phyloP scores from a whole-genome alignment of 2,797 vertebrate species.

The Avahi laniger region DNA sequence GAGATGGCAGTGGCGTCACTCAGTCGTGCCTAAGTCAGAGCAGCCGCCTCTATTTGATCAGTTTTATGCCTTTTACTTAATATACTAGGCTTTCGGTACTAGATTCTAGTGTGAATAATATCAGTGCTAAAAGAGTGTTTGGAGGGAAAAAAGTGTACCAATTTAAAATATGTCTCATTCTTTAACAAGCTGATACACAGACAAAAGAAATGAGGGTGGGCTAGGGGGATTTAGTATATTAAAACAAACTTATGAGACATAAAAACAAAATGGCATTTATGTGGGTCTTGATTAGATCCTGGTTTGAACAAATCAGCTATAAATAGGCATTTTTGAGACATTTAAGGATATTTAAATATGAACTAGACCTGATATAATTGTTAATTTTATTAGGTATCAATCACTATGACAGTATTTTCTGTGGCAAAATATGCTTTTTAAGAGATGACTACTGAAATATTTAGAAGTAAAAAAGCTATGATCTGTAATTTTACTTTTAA shows the following conservation, averaged over 20 bases:
- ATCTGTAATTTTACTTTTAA: background rate
- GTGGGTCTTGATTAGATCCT: background rate
- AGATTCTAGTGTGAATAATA: background rate
- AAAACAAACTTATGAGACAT: background rate
- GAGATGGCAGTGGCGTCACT: background rate
- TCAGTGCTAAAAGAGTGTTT: background rate
- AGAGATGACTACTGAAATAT: background rate
- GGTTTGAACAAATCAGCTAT: background rate
- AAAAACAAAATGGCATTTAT: background rate
- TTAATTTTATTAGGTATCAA: background rate
- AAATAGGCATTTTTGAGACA: background rate
- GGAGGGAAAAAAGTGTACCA: background rate
- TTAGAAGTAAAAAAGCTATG: background rate
- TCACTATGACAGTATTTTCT: background rate
- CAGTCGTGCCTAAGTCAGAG: background rate
- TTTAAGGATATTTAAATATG: background rate
- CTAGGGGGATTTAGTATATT: background rate
- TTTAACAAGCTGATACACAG: background rate
- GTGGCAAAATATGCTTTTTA: background rate
- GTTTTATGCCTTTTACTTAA: background rate
- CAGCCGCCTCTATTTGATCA: background rate
- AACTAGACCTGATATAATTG: background rate
- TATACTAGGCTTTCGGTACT: background rate
- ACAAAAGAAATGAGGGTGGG: background rate
- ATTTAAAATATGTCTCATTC: constrained; percentile 8